Evolutionary conservation across 2,797 vertebrate genomes (phyloP).

Genomic region (Naso thynnoides): DNA sequence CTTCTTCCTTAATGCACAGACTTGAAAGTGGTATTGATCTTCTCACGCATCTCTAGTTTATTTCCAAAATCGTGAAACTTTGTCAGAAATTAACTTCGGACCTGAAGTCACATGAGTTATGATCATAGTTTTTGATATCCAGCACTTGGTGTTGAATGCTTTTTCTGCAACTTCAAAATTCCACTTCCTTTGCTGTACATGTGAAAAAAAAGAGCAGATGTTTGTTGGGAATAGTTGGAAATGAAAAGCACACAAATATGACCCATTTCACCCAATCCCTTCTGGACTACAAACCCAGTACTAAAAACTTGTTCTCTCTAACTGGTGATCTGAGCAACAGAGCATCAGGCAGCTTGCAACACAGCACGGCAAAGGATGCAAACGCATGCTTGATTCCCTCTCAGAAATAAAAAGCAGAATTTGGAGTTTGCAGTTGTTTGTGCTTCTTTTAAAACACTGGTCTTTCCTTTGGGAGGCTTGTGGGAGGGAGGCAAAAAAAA

Average conservation of each 20-base stretch:
- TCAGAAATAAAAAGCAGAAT: constrained; percentile 70
- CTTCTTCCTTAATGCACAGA: neutral
- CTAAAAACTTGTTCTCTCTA: constrained; percentile 15
- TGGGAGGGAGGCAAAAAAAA: constrained; percentile 59
- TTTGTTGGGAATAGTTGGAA: constrained; percentile 41
- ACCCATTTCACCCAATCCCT: constrained; percentile 21
- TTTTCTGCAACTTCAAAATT: constrained; percentile 3
- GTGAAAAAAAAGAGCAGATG: constrained; percentile 19
- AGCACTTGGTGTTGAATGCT: constrained; percentile 1
- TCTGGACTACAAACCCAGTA: constrained; percentile 39
- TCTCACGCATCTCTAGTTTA: neutral
- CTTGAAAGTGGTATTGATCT: neutral
- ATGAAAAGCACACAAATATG: constrained; percentile 43
- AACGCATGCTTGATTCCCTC: constrained; percentile 49
- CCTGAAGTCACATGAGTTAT: neutral
- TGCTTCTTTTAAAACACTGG: constrained; percentile 75
- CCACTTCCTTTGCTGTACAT: neutral
- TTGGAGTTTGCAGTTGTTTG: constrained; percentile 69
- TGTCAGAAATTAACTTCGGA: neutral
- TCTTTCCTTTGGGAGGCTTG: constrained; percentile 71
- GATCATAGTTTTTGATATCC: neutral
- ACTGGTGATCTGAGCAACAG: constrained; percentile 18
- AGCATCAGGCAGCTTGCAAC: constrained; percentile 39
- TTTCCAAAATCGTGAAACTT: neutral
- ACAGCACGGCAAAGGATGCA: constrained; percentile 32